Conservation (phyloP, 2,888 invertebrate genomes). For the Drosophila subsilvestris region DNA sequence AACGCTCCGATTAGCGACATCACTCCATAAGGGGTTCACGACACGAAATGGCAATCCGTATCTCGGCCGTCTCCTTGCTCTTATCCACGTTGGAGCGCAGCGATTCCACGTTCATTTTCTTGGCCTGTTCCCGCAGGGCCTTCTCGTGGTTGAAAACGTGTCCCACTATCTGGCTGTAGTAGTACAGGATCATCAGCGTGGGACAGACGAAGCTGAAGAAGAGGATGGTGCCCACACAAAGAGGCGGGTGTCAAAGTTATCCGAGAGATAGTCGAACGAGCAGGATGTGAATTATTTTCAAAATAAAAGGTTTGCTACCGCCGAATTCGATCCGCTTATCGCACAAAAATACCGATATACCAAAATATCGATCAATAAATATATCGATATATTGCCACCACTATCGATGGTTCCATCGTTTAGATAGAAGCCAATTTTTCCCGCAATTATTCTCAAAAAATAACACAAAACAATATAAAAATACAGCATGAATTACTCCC, state of each 20-base stretch:
- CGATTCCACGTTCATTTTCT: conserved; percentile 96
- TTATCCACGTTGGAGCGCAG: conserved; percentile 88
- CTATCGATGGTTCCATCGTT: too few relatives aligned
- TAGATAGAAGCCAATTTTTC: too few relatives aligned
- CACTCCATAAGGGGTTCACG: conserved; percentile 96
- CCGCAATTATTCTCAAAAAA: conserved; percentile 43
- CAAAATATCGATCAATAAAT: too few relatives aligned
- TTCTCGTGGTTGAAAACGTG: conserved; percentile 94
- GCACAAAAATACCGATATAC: not conserved
- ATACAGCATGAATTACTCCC: conserved; percentile 54
- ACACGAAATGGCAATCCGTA: conserved; percentile 92
- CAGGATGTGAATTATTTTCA: conserved; percentile 88
- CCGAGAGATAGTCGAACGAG: conserved; percentile 91
- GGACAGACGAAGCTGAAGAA: conserved; percentile 91
- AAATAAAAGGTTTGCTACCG: not conserved
- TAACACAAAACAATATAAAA: not conserved
- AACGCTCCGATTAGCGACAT: conserved; percentile 92
- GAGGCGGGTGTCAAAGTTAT: conserved; percentile 90
- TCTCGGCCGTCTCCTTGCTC: conserved; percentile 89
- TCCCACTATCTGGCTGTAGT: conserved; percentile 92
- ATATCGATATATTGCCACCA: too few relatives aligned
- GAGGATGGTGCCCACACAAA: conserved; percentile 92
- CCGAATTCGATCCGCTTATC: not conserved
- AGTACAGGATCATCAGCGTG: conserved; percentile 90
- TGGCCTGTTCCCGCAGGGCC: conserved; percentile 90